A percentile compares a stretch with the other conserved stretches of the same genome.
phyloP scores from a whole-genome alignment of 2,113 vertebrate species.

The Camelus bactrianus region DNA sequence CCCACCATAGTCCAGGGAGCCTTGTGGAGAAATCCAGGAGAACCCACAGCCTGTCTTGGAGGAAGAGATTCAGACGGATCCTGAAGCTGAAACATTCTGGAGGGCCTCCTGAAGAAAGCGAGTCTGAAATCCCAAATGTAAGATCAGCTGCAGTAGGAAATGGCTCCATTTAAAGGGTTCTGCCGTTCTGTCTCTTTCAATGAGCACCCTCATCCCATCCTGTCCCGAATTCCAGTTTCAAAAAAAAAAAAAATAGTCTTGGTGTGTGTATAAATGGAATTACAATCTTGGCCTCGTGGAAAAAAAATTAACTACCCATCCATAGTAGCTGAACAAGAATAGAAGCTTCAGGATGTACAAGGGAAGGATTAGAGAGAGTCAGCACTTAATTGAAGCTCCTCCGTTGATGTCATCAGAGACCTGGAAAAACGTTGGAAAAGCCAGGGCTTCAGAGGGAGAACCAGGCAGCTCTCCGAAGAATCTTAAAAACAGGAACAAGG shows the following conservation, averaged over 20 bases:
- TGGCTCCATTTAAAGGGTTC: neutral
- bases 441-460: neutral
- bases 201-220: neutral
- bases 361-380: neutral
- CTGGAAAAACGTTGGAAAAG: neutral
- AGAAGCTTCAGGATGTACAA: neutral
- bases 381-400: neutral
- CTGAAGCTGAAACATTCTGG: neutral
- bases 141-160: neutral
- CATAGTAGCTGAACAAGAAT: neutral
- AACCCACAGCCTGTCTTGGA: neutral
- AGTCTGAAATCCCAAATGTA: neutral
- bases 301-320: neutral
- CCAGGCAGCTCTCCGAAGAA: slow-evolving; percentile 51
- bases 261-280: neutral
- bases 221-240: neutral
- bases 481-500: slow-evolving; percentile 69
- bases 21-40: neutral
- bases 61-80: neutral
- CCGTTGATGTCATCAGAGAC: neutral
- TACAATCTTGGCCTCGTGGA: neutral
- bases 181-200: neutral
- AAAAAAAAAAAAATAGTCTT: neutral
- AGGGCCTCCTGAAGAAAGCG: neutral
- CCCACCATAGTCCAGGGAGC: neutral